Percentiles rank a stretch among this genome's conserved stretches.
These are phyloP conservation scores for Catagonus wagneri DNA, from an alignment of 2,113 vertebrate genomes.

Conservation along the genomic window DNA sequence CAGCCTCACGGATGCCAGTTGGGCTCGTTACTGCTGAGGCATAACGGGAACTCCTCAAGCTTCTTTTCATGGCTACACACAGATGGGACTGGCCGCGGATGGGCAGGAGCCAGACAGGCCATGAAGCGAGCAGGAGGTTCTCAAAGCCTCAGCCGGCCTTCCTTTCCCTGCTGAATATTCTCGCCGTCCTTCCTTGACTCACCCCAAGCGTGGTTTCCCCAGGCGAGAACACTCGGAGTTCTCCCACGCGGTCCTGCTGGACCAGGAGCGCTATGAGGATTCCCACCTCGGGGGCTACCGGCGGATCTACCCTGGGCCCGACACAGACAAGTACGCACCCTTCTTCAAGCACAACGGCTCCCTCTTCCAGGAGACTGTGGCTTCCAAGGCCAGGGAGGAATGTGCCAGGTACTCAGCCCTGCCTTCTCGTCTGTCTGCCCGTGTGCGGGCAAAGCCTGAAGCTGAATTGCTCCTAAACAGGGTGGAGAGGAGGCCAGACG, in stretches of 20 bases:
- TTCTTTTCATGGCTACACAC: not conserved
- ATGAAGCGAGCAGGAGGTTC: not conserved
- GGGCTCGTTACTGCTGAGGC: too few species aligned
- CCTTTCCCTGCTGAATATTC: not conserved
- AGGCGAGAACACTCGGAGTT: slow-evolving; percentile 83
- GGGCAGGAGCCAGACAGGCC: not conserved
- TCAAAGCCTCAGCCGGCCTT: not conserved
- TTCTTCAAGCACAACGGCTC: slow-evolving; percentile 88
- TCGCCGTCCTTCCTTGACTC: not conserved
- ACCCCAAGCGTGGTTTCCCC: not conserved
- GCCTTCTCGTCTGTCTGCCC: not conserved
- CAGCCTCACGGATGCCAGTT: too few species aligned
- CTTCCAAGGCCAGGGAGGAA: slow-evolving; percentile 89
- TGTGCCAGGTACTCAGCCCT: slow-evolving; percentile 84
- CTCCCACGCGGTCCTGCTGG: slow-evolving; percentile 83
- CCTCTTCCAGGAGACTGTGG: slow-evolving; percentile 87
- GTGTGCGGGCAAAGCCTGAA: not conserved
- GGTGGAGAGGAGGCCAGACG: not conserved
- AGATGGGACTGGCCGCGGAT: not conserved
- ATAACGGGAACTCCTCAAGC: too few species aligned
- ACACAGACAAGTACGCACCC: slow-evolving; percentile 81
- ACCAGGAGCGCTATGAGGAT: slow-evolving; percentile 84
- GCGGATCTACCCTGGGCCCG: slow-evolving; percentile 83
- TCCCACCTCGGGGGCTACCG: slow-evolving; percentile 86
- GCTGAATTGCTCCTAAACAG: not conserved